Conservation (phyloP, 2,797 vertebrate genomes). For the Taenioides sp. region DNA sequence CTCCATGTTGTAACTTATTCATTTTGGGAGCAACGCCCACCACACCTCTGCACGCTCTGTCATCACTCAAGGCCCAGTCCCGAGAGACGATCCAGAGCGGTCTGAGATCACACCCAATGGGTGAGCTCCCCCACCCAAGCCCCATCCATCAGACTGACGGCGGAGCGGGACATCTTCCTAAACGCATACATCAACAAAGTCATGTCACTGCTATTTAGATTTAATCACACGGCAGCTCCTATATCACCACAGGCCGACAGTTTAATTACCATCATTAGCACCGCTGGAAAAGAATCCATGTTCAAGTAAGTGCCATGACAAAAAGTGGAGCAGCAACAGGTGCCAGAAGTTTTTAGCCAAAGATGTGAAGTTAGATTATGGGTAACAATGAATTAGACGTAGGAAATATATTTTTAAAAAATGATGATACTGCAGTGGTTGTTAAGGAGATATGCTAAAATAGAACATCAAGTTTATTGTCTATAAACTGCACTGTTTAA, state of each 20-base stretch:
- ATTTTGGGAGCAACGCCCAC: constrained; percentile 31
- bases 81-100: constrained; percentile 47
- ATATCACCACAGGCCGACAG: constrained; percentile 43
- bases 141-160: constrained; percentile 48
- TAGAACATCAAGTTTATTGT: too few species aligned
- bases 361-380: not conserved
- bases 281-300: constrained; percentile 21
- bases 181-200: constrained; percentile 40
- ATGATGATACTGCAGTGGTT: too few species aligned
- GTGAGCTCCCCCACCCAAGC: constrained; percentile 32
- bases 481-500: too few species aligned
- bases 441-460: too few species aligned
- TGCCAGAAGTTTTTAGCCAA: not conserved
- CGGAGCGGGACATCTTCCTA: constrained; percentile 33
- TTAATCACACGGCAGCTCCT: constrained; percentile 38
- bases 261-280: constrained; percentile 57
- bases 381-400: not conserved
- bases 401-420: too few species aligned
- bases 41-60: constrained; percentile 39
- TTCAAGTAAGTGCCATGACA: constrained; percentile 1
- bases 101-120: constrained; percentile 46
- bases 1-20: constrained; percentile 24
- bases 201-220: constrained; percentile 42
- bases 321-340: constrained; percentile 9
- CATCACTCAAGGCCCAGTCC: constrained; percentile 38